These are phyloP conservation scores for Protomyctophum bolini DNA, from an alignment of 2,113 vertebrate species.

Conservation along the genomic window DNA sequence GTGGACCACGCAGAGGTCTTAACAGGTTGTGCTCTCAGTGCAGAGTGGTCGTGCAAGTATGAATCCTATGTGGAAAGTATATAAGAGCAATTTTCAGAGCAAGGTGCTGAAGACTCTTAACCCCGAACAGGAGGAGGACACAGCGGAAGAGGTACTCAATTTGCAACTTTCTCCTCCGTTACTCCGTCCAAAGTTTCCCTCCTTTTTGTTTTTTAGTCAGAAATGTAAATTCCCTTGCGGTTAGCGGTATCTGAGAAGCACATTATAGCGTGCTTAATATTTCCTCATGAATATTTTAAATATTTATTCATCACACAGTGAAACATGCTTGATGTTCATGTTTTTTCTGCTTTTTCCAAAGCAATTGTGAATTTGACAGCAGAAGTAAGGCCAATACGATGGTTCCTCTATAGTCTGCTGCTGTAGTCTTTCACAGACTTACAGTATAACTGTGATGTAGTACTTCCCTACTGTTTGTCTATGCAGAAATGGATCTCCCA, in stretches of 20 bases:
- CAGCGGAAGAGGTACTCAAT: constrained; percentile 70
- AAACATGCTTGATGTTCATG: constrained; percentile 12
- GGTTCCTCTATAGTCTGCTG: constrained; percentile 2
- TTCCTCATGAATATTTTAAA: background rate
- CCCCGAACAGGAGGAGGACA: constrained; percentile 76
- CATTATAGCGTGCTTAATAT: constrained; percentile 42
- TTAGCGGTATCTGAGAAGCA: constrained; percentile 11
- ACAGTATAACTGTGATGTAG: background rate
- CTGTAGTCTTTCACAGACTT: background rate
- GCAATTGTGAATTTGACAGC: constrained; percentile 20
- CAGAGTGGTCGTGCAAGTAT: constrained; percentile 58
- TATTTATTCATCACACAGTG: constrained; percentile 45
- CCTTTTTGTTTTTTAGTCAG: background rate
- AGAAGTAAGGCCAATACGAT: background rate
- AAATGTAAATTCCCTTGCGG: background rate
- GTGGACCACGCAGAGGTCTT: constrained; percentile 38
- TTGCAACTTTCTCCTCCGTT: background rate
- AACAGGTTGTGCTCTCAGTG: constrained; percentile 33
- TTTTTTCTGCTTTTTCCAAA: constrained; percentile 7
- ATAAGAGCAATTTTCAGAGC: constrained; percentile 82
- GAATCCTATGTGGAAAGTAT: constrained; percentile 82
- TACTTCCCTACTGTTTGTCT: background rate
- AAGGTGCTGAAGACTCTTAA: constrained; percentile 83
- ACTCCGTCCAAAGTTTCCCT: background rate
- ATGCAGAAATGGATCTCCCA: background rate